Base-by-base conservation (phyloP, 2,797 vertebrate genomes). In the Lithobates pipiens region DNA sequence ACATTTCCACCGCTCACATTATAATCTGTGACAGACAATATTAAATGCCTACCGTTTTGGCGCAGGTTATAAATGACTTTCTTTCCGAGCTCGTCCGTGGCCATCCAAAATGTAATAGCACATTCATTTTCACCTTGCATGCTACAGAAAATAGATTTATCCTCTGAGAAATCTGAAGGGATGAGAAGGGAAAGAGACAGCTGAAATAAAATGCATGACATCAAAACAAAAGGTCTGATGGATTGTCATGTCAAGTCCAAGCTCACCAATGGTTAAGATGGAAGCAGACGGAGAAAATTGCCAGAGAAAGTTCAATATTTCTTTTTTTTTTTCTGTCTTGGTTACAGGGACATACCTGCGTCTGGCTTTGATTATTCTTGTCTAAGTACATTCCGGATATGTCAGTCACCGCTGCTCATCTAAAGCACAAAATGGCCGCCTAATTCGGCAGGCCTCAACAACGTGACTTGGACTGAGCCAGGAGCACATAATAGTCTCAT, bases 111-210 rank as follows among this genome's bases (percentile, higher is more conserved):
- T 61, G 97, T 97, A 89, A 96, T 94, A 91, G 95, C 91, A 91
- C 97, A 99, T 91, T 97, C 96, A 36, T 96, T 96, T 91, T 96
- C 96, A 36, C 91, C 96, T 93, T 95, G 95, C 89, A 99, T 91
- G 72, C 91, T 93, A 93, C 98, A 99, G 83, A 90, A 89, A 91
- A 96, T 91, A 79, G 95, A 94, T 90, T 93, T 93, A 87, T 93
- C 94, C 91, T 95, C 95, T 88, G 95, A 94, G 91, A 96, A 95
- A 92, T 96, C 98, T 99, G 93, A 88, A 93, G 82, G 91, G 88
- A 88, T 90, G 90, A 85, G 87, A 88, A 71, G 34, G 76, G 88
- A 42, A 90, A 91, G 91, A 69, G 88, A 89, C 85, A 92, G 84
- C 77, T 89, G 82, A 92, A 91, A 89, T 78, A 25, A 91, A 89